Conservation (phyloP, 2,888 invertebrate species). For the Oxystoma pomonae region DNA sequence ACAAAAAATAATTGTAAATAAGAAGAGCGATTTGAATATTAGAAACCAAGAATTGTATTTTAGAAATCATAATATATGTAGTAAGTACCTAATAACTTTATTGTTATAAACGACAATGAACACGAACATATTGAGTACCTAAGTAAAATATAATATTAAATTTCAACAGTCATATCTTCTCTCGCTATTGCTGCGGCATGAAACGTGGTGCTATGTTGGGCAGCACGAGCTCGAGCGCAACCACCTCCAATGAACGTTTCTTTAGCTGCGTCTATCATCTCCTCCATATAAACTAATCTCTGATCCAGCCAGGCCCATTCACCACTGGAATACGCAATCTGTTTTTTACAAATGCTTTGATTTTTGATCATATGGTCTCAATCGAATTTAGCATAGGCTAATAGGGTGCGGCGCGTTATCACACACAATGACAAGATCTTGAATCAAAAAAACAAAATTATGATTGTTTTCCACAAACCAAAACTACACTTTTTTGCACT, state of each 20-base stretch:
- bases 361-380: constrained; percentile 14
- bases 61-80: no score
- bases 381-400: no score
- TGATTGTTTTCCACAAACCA: no score
- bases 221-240: constrained; percentile 26
- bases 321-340: constrained; percentile 10
- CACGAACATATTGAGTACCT: no score
- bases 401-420: constrained; percentile 22
- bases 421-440: constrained; percentile 22
- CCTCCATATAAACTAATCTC: constrained; percentile 19
- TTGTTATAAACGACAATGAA: no score
- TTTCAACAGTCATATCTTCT: constrained; percentile 22
- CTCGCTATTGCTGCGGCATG: constrained; percentile 21
- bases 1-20: no score
- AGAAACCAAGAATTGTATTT: no score
- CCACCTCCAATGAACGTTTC: constrained; percentile 25
- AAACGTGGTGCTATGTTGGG: constrained; percentile 20
- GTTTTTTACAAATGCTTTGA: constrained; percentile 8
- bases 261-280: constrained; percentile 22
- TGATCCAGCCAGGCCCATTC: constrained; percentile 14
- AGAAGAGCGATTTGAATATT: no score
- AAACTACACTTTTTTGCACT: no score
- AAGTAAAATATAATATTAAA: no score
- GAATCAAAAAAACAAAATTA: no score
- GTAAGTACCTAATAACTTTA: no score